Base-by-base conservation (phyloP, 2,888 invertebrate genomes). In the Drosophila flavopinicola region DNA sequence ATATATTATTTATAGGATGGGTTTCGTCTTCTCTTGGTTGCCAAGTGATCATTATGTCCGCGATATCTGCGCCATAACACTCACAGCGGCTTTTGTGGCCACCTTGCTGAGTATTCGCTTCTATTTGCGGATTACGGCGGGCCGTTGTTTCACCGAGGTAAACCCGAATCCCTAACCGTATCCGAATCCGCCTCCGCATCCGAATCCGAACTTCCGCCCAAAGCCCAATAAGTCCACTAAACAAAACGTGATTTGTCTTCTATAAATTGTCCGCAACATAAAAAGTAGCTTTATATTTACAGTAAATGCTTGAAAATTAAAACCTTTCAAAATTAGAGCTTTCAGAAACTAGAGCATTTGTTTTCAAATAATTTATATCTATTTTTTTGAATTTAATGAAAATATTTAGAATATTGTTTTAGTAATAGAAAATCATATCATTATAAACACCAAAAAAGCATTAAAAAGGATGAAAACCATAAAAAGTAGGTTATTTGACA, bases 91-190 rank as follows among this genome's bases (percentile, higher is more conserved):
- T 57, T 41, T 88, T 51, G 73, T 78, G 52, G 89, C 89, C 80
- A 88, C 88, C 52, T 59, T 89, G 68, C 69, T 87, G 65, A 89
- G 88, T 69, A 71, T 89, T 68, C 89, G 89, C 44, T 89, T 89
- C 78, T 89, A 89, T 87, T 84, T 89, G 51, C 88, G 89, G 64
- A 89, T 89, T 44, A 88, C 88, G 60, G 82, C 89, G 25, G 89
- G 89, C 56, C 79, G 89, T 78, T 89, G 88, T 59, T 89, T 89
- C 67, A 84, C 88, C 27, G 87, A 89, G 89, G 89, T 89, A 89
- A 88, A 54, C 63, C 32, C 7, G 11, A 53, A 24, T 6, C 13
- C 41, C 37, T 6, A 17, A 13, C 20, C n/a, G n/a, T n/a, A n/a
- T n/a, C 11, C 27, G 11, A 24, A n/a, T 1, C 15, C 27, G n/a